These are phyloP conservation scores for Ginglymostoma cirratum DNA, from an alignment of 2,113 vertebrate genomes.

Conservation along the genomic window DNA sequence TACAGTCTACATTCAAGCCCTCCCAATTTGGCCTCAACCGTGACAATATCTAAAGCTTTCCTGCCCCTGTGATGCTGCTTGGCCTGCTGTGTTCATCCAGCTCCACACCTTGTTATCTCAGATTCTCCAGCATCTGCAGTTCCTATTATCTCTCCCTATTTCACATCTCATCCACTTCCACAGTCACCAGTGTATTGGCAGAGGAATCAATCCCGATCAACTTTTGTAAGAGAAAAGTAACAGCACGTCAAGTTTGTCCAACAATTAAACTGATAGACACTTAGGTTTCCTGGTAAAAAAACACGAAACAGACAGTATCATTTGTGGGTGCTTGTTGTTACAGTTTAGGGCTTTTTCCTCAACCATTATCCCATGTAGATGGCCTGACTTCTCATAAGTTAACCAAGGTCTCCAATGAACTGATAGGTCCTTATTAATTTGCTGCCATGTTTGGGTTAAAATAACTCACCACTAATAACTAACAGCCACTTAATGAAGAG, in stretches of 20 bases:
- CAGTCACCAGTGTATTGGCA: not conserved
- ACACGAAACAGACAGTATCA: not conserved
- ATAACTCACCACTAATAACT: not conserved
- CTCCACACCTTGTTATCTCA: too few species aligned
- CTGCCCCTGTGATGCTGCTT: too few species aligned
- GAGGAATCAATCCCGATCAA: constrained; percentile 11
- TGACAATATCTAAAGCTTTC: too few species aligned
- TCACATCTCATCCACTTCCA: not conserved
- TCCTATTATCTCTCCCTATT: too few species aligned
- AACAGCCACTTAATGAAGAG: not conserved
- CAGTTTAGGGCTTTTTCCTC: not conserved
- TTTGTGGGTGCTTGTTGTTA: not conserved
- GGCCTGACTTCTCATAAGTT: constrained; percentile 32
- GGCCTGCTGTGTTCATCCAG: too few species aligned
- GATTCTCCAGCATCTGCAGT: too few species aligned
- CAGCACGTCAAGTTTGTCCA: not conserved
- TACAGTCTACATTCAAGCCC: too few species aligned
- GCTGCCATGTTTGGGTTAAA: not conserved
- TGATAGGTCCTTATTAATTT: not conserved
- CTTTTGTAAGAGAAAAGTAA: not conserved
- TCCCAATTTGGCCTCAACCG: too few species aligned
- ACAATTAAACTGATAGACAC: not conserved
- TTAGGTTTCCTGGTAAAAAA: not conserved
- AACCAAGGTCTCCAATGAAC: not conserved
- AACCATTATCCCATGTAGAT: not conserved